Percentiles rank a stretch among this genome's conserved stretches.
phyloP scores from a whole-genome alignment of 2,797 vertebrate species.

The Oceanodroma leucorhoa region DNA sequence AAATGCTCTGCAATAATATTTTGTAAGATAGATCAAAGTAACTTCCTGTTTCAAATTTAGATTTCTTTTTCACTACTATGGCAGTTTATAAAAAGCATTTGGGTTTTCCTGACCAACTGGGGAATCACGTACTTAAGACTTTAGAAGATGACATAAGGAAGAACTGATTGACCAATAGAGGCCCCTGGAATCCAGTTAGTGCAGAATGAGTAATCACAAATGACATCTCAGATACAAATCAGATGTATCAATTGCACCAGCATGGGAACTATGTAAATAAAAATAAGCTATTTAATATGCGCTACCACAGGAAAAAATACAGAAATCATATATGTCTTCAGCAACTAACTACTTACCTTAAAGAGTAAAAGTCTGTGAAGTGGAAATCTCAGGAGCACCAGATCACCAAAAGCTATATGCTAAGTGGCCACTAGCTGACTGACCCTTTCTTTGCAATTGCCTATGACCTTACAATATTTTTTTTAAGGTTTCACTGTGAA shows the following conservation, averaged over 20 bases:
- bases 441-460: not conserved
- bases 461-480: not conserved
- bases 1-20: not conserved
- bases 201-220: not conserved
- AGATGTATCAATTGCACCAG: conserved; percentile 34
- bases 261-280: conserved; percentile 1
- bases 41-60: not conserved
- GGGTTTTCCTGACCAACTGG: not conserved
- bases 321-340: not conserved
- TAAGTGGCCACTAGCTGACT: not conserved
- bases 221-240: not conserved
- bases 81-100: not conserved
- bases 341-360: conserved; percentile 8
- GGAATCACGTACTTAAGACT: not conserved
- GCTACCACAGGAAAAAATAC: not conserved
- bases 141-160: conserved; percentile 26
- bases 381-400: not conserved
- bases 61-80: not conserved
- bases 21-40: conserved; percentile 5
- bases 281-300: conserved; percentile 3
- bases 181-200: conserved; percentile 39
- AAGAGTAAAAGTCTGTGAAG: not conserved
- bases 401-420: not conserved
- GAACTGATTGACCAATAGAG: conserved; percentile 36
- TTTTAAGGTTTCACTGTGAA: not conserved